Evolutionary conservation across 2,113 vertebrate species (phyloP).

Genomic region (Callithrix jacchus): DNA sequence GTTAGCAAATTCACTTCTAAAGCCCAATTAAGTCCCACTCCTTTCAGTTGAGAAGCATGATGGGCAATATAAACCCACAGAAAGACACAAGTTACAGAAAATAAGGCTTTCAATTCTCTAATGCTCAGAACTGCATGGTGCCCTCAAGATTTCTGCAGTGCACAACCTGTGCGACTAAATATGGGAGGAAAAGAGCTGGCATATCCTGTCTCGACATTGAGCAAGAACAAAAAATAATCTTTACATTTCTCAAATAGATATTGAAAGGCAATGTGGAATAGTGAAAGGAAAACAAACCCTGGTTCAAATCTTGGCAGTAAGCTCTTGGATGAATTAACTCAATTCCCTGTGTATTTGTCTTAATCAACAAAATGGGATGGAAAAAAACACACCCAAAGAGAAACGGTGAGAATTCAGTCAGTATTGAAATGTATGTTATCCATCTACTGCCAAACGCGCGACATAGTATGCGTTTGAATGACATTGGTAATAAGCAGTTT

Average conservation of each 20-base stretch:
- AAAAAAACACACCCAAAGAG: background rate
- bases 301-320: background rate
- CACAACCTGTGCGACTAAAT: background rate
- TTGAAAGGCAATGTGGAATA: no score
- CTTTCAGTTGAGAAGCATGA: background rate
- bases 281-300: background rate
- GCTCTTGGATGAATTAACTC: background rate
- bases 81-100: background rate
- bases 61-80: background rate
- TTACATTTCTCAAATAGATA: background rate
- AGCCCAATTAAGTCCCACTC: background rate
- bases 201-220: background rate
- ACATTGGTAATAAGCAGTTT: background rate
- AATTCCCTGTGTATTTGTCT: background rate
- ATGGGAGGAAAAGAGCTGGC: background rate
- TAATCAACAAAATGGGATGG: background rate
- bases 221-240: background rate
- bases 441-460: no score
- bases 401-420: background rate
- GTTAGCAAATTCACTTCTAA: background rate
- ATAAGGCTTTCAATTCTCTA: background rate
- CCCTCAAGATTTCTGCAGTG: background rate
- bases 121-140: background rate
- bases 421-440: background rate
- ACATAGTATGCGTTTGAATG: background rate